These are phyloP conservation scores for Macrostomum cliftonense DNA, from an alignment of 2,888 invertebrate species.

Conservation along the genomic window DNA sequence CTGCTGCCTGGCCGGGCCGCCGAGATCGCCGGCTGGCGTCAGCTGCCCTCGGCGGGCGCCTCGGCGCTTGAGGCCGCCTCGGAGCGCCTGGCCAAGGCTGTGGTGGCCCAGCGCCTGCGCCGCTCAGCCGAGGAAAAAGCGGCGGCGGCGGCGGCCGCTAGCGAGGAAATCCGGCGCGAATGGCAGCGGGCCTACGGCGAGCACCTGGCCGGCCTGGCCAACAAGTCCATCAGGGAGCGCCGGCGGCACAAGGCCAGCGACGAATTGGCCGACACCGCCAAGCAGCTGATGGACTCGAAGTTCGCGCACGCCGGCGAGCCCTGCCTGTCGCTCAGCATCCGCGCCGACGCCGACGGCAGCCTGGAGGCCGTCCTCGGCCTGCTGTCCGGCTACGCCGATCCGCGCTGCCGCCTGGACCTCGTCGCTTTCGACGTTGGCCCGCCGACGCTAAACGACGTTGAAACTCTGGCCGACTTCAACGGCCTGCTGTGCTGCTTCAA, in stretches of 20 bases:
- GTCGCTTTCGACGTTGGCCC: no score
- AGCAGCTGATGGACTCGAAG: no score
- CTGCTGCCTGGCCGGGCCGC: slow-evolving; percentile 64
- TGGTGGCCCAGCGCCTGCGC: neutral
- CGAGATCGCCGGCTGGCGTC: slow-evolving; percentile 73
- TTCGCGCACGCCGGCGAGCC: no score
- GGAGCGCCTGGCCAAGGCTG: slow-evolving; percentile 43
- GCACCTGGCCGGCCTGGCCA: neutral
- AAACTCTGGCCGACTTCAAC: no score
- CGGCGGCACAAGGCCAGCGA: slow-evolving; percentile 84
- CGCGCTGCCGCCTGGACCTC: no score
- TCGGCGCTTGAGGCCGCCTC: slow-evolving; percentile 59
- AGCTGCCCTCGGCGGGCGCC: slow-evolving; percentile 71
- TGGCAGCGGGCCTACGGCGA: neutral
- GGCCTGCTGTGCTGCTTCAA: no score
- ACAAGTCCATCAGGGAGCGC: slow-evolving; percentile 82
- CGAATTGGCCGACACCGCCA: slow-evolving; percentile 48
- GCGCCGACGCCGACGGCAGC: slow-evolving; percentile 86
- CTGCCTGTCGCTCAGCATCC: slow-evolving; percentile 31
- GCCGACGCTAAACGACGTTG: no score
- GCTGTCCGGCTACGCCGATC: slow-evolving; percentile 44
- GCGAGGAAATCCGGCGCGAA: neutral
- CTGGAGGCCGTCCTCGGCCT: slow-evolving; percentile 82
- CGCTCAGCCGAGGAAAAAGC: neutral
- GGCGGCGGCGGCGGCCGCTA: neutral